phyloP scores from a whole-genome alignment of 2,888 invertebrate species.

The Xanthorhoe designata region DNA sequence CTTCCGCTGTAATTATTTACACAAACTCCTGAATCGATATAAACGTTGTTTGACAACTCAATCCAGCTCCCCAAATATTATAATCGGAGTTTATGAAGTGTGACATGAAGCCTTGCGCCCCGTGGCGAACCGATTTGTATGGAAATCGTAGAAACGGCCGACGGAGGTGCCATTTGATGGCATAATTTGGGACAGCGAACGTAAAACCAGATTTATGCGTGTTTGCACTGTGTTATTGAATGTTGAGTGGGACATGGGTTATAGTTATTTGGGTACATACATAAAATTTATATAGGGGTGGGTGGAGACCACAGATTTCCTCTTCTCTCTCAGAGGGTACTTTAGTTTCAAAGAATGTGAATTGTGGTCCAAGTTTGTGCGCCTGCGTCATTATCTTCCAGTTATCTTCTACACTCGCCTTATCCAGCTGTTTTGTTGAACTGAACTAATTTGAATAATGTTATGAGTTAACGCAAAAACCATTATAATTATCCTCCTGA shows the following conservation, averaged over 20 bases:
- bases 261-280: constrained; percentile 45
- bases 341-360: no score
- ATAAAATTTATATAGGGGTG: no score
- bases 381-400: no score
- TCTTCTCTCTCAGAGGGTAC: no score
- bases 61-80: constrained; percentile 67
- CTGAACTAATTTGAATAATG: no score
- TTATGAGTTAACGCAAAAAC: no score
- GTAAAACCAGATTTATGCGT: constrained; percentile 79
- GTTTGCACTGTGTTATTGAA: constrained; percentile 76
- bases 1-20: no score
- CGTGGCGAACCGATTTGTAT: constrained; percentile 83
- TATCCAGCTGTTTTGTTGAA: no score
- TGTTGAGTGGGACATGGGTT: constrained; percentile 68
- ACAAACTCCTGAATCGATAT: background rate
- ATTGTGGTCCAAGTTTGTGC: no score
- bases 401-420: no score
- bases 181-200: constrained; percentile 79
- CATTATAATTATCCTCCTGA: no score
- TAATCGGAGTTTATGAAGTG: constrained; percentile 83
- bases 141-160: constrained; percentile 72
- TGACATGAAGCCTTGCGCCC: constrained; percentile 55
- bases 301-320: no score
- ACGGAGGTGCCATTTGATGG: constrained; percentile 77
- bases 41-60: constrained; percentile 36